Evolutionary conservation across 2,888 invertebrate species (phyloP).

Genomic region (Nomada hirtipes): DNA sequence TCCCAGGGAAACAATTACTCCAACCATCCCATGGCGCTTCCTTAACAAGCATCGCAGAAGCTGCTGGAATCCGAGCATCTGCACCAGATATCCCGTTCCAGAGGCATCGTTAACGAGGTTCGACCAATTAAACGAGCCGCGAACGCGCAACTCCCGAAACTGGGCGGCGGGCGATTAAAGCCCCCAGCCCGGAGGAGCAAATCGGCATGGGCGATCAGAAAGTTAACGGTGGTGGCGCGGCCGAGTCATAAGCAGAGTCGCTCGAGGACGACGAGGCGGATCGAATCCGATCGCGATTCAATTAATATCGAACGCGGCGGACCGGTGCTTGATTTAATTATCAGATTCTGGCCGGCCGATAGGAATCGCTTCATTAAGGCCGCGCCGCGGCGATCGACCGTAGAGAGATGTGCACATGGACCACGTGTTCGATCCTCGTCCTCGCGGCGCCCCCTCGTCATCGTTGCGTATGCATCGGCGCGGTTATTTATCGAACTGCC

Average conservation of each 20-base stretch:
- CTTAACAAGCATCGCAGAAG: not conserved
- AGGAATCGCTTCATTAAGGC: conserved; percentile 79
- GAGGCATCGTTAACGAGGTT: conserved; percentile 36
- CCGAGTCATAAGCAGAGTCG: conserved; percentile 61
- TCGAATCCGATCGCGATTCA: conserved; percentile 73
- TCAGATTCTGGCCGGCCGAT: conserved; percentile 78
- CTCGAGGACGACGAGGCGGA: conserved; percentile 67
- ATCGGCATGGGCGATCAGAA: conserved; percentile 36
- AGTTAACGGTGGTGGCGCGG: conserved; percentile 39
- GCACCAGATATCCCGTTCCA: not conserved
- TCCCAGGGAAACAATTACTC: not conserved
- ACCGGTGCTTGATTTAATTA: conserved; percentile 78
- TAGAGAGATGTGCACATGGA: conserved; percentile 2
- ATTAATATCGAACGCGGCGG: conserved; percentile 72
- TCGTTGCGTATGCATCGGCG: conserved; percentile 12
- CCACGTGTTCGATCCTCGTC: conserved; percentile 51
- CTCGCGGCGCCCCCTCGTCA: conserved; percentile 23
- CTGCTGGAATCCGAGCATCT: not conserved
- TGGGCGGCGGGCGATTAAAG: conserved; percentile 21
- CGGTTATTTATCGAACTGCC: conserved; percentile 47
- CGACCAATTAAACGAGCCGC: conserved; percentile 43
- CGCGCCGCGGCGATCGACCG: not conserved
- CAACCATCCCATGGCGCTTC: not conserved
- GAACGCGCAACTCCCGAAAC: conserved; percentile 31
- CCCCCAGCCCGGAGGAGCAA: not conserved